Evolutionary conservation across 2,113 vertebrate species (phyloP).

Genomic region (Engraulis encrasicolus): DNA sequence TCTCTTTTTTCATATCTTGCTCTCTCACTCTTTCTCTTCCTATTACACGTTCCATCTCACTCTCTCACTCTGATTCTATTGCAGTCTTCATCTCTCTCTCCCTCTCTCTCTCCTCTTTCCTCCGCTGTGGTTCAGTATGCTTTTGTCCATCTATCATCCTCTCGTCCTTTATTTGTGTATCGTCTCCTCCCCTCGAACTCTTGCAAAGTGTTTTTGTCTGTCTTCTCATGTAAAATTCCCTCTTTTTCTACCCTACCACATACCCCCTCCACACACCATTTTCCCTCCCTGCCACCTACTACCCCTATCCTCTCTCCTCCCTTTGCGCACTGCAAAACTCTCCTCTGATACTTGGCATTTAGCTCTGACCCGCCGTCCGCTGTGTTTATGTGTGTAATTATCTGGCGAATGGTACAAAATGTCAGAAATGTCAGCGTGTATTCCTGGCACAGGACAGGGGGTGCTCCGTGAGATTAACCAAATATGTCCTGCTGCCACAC

Average conservation of each 20-base stretch:
- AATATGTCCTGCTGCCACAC: neutral
- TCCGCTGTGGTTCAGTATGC: too few relatives aligned
- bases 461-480: neutral
- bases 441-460: neutral
- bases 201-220: too few relatives aligned
- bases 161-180: too few relatives aligned
- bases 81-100: too few relatives aligned
- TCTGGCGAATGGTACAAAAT: neutral
- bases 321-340: neutral
- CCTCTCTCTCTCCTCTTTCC: too few relatives aligned
- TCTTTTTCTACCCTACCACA: neutral
- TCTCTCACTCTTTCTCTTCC: neutral
- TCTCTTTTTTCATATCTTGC: neutral
- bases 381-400: neutral
- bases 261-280: too few relatives aligned
- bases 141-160: too few relatives aligned
- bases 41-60: too few relatives aligned
- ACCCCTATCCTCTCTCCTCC: neutral
- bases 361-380: neutral
- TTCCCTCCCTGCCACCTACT: neutral
- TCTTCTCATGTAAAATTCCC: too few relatives aligned
- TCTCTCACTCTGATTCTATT: too few relatives aligned
- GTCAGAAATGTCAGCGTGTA: conserved; percentile 1
- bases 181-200: too few relatives aligned
- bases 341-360: neutral